Percentiles rank a stretch among this genome's conserved stretches.
phyloP scores from a whole-genome alignment of 2,888 invertebrate species.

The Odontocolon sp. region DNA sequence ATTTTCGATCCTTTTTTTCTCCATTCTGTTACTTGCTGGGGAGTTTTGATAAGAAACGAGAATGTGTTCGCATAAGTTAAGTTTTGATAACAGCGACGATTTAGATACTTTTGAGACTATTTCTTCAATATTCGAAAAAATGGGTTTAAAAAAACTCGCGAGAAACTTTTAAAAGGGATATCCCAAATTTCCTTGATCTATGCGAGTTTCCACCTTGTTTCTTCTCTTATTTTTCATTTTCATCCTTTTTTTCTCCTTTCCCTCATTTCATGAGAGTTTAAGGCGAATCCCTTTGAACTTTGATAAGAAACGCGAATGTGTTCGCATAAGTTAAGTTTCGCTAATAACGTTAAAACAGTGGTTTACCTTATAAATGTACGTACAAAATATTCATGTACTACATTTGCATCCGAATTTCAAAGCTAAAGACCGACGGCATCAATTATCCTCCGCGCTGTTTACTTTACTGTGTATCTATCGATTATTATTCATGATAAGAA shows the following conservation, averaged over 20 bases:
- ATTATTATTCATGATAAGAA: slow-evolving; percentile 54
- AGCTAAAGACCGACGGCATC: slow-evolving; percentile 50
- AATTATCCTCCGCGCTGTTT: slow-evolving; percentile 52
- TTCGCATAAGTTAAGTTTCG: slow-evolving; percentile 73
- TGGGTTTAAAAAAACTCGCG: too few relatives aligned
- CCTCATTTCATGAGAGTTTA: slow-evolving; percentile 63
- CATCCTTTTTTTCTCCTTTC: slow-evolving; percentile 50
- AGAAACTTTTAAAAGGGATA: slow-evolving; percentile 33
- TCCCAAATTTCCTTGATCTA: slow-evolving; percentile 34
- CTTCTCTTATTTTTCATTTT: slow-evolving; percentile 52
- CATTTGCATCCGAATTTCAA: too few relatives aligned
- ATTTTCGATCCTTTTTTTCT: slow-evolving; percentile 52
- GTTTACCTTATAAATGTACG: too few relatives aligned
- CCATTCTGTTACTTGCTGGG: slow-evolving; percentile 61
- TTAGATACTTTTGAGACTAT: too few relatives aligned
- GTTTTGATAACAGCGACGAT: slow-evolving; percentile 75
- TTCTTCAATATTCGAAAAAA: too few relatives aligned
- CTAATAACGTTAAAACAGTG: too few relatives aligned
- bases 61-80: slow-evolving; percentile 74
- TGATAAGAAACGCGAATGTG: slow-evolving; percentile 74
- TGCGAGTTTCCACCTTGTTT: slow-evolving; percentile 9
- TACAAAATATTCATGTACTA: too few relatives aligned
- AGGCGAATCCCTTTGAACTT: too few relatives aligned
- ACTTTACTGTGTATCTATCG: slow-evolving; percentile 53
- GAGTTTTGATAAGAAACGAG: slow-evolving; percentile 75